Base-by-base conservation (phyloP, 2,113 vertebrate species). In the Acrocephalus arundinaceus region DNA sequence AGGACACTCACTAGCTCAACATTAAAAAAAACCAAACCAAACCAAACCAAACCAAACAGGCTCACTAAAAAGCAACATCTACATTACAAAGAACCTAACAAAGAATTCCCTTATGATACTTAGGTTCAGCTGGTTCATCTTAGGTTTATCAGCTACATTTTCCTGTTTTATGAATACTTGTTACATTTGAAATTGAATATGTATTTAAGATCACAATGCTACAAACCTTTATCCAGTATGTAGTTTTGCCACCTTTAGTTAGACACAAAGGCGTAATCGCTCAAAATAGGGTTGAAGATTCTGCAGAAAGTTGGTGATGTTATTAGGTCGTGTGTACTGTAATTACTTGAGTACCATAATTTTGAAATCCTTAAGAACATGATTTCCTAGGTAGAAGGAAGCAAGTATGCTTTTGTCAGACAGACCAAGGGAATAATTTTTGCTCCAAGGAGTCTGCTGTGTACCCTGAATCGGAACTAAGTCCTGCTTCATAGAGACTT, bases 111-210 rank as follows among this genome's bases (percentile, higher is more conserved):
- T 59, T 89, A 77, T 77, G 86, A 77, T 93, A 94, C 83, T 95
- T 89, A 93, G 93, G 95, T 96, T 94, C 80, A 95, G 76, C 63
- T 94, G 94, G 83, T 94, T 92, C 93, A 87, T 93, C 91, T 95
- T 95, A 94, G 95, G 95, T 96, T 93, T 87, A 93, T 96, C 92
- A 96, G 92, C 88, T 95, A 93, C 76, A 90, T 90, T 59, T 88
- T 92, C 61, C 92, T 81, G 37, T 37, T 90, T 84, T 68, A 88
- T 81, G 90, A 87, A 30, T 73, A 80, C 15, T 76, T 49, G 41
- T 84, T 94, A 94, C 57, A 89, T 78, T 74, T 90, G 93, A 33
- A 74, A 24, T 52, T 84, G 57, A 88, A 41, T 93, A 74, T 43
- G 45, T 80, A 90, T 71, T 93, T 88, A 81, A 78, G 83, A 80